Conservation (phyloP, 2,113 vertebrate species). For the Microtus montanus region DNA sequence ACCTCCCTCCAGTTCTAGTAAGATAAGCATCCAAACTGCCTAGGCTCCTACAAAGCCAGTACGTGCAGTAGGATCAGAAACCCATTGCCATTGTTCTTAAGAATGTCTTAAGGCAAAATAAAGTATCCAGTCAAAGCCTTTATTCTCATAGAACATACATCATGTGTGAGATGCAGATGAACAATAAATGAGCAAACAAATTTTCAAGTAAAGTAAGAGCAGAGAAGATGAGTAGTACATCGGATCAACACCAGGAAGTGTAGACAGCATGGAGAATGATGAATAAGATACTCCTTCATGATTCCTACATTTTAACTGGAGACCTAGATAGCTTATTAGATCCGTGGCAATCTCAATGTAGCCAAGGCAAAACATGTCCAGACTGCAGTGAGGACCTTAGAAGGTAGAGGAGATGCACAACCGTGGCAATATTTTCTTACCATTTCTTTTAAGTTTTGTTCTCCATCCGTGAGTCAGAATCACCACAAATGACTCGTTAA, state of each 20-base stretch:
- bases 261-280: not conserved
- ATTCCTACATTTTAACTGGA: not conserved
- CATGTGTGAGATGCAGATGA: not conserved
- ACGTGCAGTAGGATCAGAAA: too few species aligned
- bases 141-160: not conserved
- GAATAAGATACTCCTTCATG: not conserved
- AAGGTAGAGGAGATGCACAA: not conserved
- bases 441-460: not conserved
- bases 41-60: too few species aligned
- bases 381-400: not conserved
- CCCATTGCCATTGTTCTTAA: too few species aligned
- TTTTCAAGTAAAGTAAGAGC: not conserved
- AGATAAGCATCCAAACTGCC: too few species aligned
- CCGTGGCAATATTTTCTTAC: not conserved
- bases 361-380: not conserved
- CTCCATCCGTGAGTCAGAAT: not conserved
- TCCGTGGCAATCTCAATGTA: not conserved
- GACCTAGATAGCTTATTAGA: not conserved
- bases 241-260: not conserved
- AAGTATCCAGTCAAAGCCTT: not conserved
- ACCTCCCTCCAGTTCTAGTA: too few species aligned
- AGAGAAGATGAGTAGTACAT: not conserved
- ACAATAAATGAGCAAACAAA: not conserved
- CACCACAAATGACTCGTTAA: not conserved
- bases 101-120: not conserved